Evolutionary conservation across 1,140 invertebrate genomes (phyloP), one percentile per base, ranked within the genome.

Genomic region (Papilio aristodemus): DNA sequence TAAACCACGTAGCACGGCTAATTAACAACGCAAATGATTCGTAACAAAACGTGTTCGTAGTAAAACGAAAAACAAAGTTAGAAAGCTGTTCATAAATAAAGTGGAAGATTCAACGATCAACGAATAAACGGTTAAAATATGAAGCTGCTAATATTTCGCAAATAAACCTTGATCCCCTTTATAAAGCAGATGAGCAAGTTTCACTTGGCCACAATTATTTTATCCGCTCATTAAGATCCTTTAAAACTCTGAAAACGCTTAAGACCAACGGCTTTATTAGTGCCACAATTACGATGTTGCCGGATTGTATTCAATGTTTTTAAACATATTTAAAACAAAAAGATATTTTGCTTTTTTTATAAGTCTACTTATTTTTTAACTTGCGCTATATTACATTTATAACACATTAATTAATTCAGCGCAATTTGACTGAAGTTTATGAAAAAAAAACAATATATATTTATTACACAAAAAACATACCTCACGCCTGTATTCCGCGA

Each of bases 141-240:
- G 22, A 25, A 54, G 46, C 19, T 25, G 19, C 46, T 5, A 54
- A 54, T 11, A 54, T 54, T 25, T 13, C 46, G 3, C 46, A 54
- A 54, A 25, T 54, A 54, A 54, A 54, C 46, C 46, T 10, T 9
- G 43, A 14, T 46, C 11, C 17, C 11, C 19, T 19, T 19, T 38
- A 38, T 38, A n/a, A 7, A 13, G 8, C 43, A 19, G 43, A 46
- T 46, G 43, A 17, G 17, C 19, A 54, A 54, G 46, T 54, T 54
- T 22, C 46, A 22, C 46, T 11, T 19, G 9, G 10, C 46, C 46
- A 22, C 46, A 46, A 46, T 46, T 46, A 46, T 46, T 46, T 46
- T 19, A 46, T 46, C 46, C 46, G 19, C 46, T 54, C 19, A 54
- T 22, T 54, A 22, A 54, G 46, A 22, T 54, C 10, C 46, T 54